A percentile compares a stretch with the other conserved stretches of the same genome.
These are phyloP conservation scores for Saccopteryx leptura DNA, from an alignment of 2,113 vertebrate genomes.

Conservation along the genomic window DNA sequence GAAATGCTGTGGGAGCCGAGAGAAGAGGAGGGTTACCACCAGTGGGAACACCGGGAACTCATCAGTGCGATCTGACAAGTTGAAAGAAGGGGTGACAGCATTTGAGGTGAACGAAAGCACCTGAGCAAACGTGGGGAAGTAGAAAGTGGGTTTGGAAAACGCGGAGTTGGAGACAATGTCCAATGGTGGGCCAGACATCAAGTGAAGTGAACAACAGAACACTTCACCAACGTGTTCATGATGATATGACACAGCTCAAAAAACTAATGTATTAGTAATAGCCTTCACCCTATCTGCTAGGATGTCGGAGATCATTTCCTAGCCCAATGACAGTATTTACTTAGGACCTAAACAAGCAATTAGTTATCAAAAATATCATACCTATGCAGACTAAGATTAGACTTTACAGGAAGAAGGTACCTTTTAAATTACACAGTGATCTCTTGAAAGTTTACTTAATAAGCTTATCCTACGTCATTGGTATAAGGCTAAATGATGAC, in stretches of 20 bases:
- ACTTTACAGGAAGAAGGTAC: neutral
- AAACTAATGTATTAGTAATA: neutral
- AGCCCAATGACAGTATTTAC: neutral
- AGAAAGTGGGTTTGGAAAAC: neutral
- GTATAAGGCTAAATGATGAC: neutral
- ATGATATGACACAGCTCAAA: neutral
- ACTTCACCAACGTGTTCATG: neutral
- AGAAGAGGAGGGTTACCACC: neutral
- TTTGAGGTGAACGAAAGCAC: neutral
- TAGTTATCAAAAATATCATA: neutral
- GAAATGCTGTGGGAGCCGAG: neutral
- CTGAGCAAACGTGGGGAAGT: neutral
- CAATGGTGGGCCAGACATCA: neutral
- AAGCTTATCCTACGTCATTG: neutral
- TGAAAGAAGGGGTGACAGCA: neutral
- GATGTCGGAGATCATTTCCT: neutral
- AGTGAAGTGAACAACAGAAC: neutral
- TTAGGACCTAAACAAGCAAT: neutral
- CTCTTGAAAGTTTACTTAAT: neutral
- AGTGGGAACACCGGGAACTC: neutral
- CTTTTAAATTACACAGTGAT: neutral
- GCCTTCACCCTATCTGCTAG: too few relatives aligned
- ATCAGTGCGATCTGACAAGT: neutral
- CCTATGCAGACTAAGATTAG: neutral
- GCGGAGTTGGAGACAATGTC: neutral